A percentile compares a stretch with the other conserved stretches of the same genome.
These are phyloP conservation scores for Elaphurus davidianus DNA, from an alignment of 2,113 vertebrate species.

Conservation along the genomic window DNA sequence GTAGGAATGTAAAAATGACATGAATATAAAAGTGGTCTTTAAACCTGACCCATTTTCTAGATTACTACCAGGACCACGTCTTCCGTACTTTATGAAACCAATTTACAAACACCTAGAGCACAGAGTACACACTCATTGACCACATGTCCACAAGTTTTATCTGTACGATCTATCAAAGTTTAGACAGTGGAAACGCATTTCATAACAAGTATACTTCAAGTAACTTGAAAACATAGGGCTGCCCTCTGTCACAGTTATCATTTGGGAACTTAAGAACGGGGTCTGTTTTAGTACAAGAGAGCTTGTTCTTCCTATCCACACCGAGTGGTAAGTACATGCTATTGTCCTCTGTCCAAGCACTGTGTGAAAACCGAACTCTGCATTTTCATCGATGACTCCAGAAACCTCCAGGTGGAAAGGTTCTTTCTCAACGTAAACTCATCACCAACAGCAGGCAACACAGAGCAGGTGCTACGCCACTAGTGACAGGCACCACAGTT, in stretches of 20 bases:
- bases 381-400: background rate
- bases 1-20: background rate
- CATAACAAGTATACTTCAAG: background rate
- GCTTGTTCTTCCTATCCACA: background rate
- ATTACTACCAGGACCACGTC: background rate
- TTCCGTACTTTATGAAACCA: background rate
- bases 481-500: background rate
- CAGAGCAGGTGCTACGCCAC: background rate
- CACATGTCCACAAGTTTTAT: background rate
- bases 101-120: background rate
- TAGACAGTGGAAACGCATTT: background rate
- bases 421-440: background rate
- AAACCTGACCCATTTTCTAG: background rate
- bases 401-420: background rate
- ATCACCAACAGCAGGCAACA: background rate
- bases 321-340: background rate
- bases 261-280: background rate
- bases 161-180: background rate
- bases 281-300: background rate
- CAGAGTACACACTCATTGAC: background rate
- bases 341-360: background rate
- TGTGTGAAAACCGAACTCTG: background rate
- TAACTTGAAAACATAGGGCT: background rate
- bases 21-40: background rate
- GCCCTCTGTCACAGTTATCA: background rate